Base-by-base conservation (phyloP, 2,113 vertebrate species). In the Gadus chalcogrammus region DNA sequence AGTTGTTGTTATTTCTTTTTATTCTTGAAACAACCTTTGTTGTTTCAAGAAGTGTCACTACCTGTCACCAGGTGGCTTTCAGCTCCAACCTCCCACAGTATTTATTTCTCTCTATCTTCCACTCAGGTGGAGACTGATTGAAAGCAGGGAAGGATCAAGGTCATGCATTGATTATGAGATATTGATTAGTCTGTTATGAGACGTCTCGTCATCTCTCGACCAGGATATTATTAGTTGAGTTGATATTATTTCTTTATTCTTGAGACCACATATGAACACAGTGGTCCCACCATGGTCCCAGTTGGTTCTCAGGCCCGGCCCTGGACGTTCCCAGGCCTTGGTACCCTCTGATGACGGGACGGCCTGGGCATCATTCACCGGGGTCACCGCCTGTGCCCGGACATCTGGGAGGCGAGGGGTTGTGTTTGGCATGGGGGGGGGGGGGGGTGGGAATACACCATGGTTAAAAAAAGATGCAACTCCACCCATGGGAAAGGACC, bases 401-500 rank as follows among this genome's bases (percentile, higher is more conserved):
- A 55, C 53, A 16, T 55, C 53, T 55, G 53, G 53, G 12, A 12
- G 53, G 53, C 53, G 2, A 55, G 16, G 13, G 53, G 12, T 55
- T 55, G 53, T 55, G 53, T 55, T 55, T 55, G 12, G 75, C 73
- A n/a, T 35, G 4, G 31, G 31, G 31, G 31, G 31, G 31, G 24
- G 42, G 20, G 20, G 20, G 20, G 20, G 5, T 31, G 60, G 53
- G 71, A 81, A 64, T 48, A 65, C 52, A 61, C n/a, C 55, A 24
- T 24, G 73, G 63, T 69, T 63, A 66, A 65, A 7, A 22, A 65
- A 11, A 22, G 58, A 38, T 35, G 7, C 20, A 1, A 55, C 64
- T 69, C 68, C 56, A 48, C n/a, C 27, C 53, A 72, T 61, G 61
- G 68, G 22, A 52, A 64, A 63, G 68, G 20, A 59, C 0, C 63